phyloP scores from a whole-genome alignment of 2,797 vertebrate genomes.

The Hyperoplus immaculatus region DNA sequence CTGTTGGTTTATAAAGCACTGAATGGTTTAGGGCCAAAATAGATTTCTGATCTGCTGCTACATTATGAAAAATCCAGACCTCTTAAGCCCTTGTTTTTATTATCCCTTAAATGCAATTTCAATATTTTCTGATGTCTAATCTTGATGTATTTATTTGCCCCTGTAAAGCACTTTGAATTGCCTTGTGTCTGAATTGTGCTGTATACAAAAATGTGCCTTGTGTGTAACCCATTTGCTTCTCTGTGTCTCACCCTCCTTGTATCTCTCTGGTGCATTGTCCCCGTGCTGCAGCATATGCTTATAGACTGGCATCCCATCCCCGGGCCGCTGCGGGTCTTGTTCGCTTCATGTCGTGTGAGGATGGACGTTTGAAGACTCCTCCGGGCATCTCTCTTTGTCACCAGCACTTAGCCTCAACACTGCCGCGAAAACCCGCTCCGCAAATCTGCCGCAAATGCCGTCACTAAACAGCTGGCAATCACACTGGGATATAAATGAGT shows the following conservation, averaged over 20 bases:
- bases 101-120: no score
- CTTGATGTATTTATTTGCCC: no score
- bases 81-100: no score
- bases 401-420: slow-evolving; percentile 77
- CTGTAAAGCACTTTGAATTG: no score
- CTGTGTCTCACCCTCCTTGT: slow-evolving; percentile 24
- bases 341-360: slow-evolving; percentile 74
- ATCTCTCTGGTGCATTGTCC: slow-evolving; percentile 51
- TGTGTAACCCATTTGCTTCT: slow-evolving; percentile 44
- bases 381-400: slow-evolving; percentile 81
- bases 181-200: no score
- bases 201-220: background rate
- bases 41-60: no score
- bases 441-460: slow-evolving; percentile 41
- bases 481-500: slow-evolving; percentile 22
- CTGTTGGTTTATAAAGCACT: no score
- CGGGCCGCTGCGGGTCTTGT: slow-evolving; percentile 67
- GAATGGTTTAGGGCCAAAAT: no score
- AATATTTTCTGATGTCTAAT: no score
- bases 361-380: slow-evolving; percentile 80
- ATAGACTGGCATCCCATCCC: slow-evolving; percentile 56
- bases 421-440: slow-evolving; percentile 24
- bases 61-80: no score
- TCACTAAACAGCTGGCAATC: slow-evolving; percentile 27
- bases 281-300: slow-evolving; percentile 67